These are phyloP conservation scores for Platysternon megacephalum DNA, from an alignment of 2,113 vertebrate species.

Conservation along the genomic window DNA sequence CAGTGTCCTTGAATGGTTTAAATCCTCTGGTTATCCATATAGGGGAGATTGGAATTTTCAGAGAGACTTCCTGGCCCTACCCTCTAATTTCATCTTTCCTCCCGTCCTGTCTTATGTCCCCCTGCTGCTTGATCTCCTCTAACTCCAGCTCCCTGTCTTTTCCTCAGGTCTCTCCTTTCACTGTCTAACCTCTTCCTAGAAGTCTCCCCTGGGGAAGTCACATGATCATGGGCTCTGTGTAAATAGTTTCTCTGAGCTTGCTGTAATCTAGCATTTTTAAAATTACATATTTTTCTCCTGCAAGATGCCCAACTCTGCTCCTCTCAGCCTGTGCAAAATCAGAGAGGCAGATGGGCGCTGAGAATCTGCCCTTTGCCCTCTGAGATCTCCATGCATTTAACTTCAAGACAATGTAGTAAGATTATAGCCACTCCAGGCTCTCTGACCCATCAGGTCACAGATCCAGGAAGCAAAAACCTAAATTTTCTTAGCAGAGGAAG, in stretches of 20 bases:
- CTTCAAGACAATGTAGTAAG: not conserved
- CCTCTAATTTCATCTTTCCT: not conserved
- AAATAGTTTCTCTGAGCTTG: not conserved
- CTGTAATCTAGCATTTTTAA: not conserved
- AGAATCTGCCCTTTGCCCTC: not conserved
- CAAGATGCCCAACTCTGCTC: not conserved
- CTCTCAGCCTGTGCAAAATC: not conserved
- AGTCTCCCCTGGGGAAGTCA: not conserved
- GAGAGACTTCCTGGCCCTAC: fast-evolving
- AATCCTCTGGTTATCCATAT: not conserved
- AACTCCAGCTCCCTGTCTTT: not conserved
- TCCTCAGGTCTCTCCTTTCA: not conserved
- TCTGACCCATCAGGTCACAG: not conserved
- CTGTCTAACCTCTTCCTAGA: not conserved
- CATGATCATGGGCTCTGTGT: not conserved
- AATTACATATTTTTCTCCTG: not conserved
- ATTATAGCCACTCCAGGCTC: not conserved
- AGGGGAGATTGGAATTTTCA: not conserved
- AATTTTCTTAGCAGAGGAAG: not conserved
- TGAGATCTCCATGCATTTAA: not conserved
- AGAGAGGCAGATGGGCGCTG: fast-evolving
- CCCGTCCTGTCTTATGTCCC: not conserved
- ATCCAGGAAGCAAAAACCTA: not conserved
- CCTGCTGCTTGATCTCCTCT: not conserved
- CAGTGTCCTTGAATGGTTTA: not conserved